Evolutionary conservation across 2,113 vertebrate species (phyloP), one percentile per base, ranked within the genome.

Genomic region (Grus americana): DNA sequence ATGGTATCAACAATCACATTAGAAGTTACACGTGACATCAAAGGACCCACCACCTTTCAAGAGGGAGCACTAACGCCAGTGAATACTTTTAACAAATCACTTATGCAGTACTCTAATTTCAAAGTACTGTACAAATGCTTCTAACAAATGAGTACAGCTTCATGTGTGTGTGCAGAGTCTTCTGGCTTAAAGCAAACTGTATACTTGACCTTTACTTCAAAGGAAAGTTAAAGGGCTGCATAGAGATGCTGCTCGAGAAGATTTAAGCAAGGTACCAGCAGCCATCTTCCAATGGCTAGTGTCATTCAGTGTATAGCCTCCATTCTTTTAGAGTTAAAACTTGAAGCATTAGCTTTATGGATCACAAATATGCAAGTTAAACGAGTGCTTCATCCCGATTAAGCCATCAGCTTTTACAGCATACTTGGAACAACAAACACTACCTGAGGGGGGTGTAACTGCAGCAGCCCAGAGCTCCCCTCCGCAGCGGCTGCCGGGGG

Each of bases 191-290:
- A 90, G 47, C 50, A 74, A 88, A 36, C 63, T 59, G 2, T 50
- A n/a, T 26, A 54, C 40, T 91, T 93, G 90, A 96, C 90, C 67
- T 93, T 92, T 84, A 71, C 44, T 78, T 96, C 71, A 92, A 93
- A 82, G 50, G 12, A 79, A 72, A 62, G 29, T 46, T 66, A 55
- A 88, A 90, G 32, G 49, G 24, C 54, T 90, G 38, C 23, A 44
- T 6, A 67, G 42, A 76, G 8, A 61, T 1, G 3, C 12, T 74
- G 32, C 10, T 88, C 40, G 44, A 38, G 61, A 82, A 75, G 36
- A 46, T 82, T 91, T 91, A 65, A 92, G 42, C 40, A 70, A 66
- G 36, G 30, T n/a, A 79, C 24, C 38, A 76, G 42, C 29, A 78
- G n/a, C 4, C 4, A 4, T 66, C n/a, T 73, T 85, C 24, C 29